Conservation (phyloP, 2,888 invertebrate species). For the Apantesis nais region DNA sequence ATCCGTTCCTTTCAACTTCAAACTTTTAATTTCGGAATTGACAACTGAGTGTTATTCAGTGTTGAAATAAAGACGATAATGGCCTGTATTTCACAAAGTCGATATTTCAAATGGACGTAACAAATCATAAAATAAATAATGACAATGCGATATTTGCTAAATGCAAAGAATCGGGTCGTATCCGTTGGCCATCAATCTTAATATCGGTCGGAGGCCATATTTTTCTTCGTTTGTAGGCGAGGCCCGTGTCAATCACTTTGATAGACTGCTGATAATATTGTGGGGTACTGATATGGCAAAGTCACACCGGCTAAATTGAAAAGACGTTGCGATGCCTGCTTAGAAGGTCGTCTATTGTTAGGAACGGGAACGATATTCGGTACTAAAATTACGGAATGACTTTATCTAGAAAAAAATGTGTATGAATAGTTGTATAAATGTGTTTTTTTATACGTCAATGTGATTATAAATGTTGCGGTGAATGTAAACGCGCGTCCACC, state of each 20-base stretch:
- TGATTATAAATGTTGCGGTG: neutral
- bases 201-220: conserved; percentile 77
- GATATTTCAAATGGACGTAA: conserved; percentile 27
- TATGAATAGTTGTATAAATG: neutral
- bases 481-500: neutral
- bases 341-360: conserved; percentile 17
- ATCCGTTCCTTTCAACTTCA: neutral
- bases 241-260: conserved; percentile 74
- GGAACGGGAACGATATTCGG: neutral
- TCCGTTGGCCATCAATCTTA: conserved; percentile 75
- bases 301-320: conserved; percentile 40
- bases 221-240: conserved; percentile 71
- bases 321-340: conserved; percentile 20
- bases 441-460: neutral
- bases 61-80: conserved; percentile 10
- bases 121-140: conserved; percentile 42
- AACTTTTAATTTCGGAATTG: conserved; percentile 4
- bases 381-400: neutral
- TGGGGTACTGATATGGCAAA: conserved; percentile 30
- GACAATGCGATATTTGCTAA: conserved; percentile 58
- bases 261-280: conserved; percentile 65
- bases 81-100: neutral
- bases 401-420: neutral
- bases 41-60: conserved; percentile 15
- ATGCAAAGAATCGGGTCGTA: conserved; percentile 53